phyloP scores from a whole-genome alignment of 2,797 vertebrate species.

The Strix occidentalis region DNA sequence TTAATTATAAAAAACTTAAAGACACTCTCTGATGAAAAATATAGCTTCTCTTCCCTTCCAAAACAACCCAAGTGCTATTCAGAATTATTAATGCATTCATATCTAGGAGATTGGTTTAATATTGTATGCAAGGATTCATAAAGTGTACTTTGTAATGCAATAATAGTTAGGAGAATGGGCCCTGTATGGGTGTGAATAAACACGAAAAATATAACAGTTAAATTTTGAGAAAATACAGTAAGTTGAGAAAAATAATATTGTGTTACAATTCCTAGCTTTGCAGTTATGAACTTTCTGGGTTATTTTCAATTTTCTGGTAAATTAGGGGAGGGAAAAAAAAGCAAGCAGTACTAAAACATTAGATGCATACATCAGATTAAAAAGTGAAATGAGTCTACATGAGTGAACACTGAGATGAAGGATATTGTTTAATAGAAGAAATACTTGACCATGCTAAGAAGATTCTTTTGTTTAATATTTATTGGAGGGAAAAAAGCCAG shows the following conservation, averaged over 20 bases:
- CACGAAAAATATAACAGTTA: not conserved
- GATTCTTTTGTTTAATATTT: conserved; percentile 61
- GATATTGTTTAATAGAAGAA: conserved; percentile 9
- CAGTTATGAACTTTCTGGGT: not conserved
- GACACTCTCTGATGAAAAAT: not conserved
- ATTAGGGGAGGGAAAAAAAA: not conserved
- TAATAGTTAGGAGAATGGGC: not conserved
- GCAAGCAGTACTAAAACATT: not conserved
- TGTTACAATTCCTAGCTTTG: not conserved
- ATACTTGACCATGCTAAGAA: conserved; percentile 30
- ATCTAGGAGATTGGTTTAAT: not conserved
- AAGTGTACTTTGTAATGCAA: not conserved
- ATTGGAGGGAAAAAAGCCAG: conserved; percentile 7
- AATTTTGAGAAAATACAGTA: not conserved
- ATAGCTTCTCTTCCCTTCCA: not conserved
- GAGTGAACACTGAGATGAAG: conserved; percentile 35
- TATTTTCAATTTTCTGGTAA: not conserved
- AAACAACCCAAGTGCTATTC: not conserved
- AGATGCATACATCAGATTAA: not conserved
- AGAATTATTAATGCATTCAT: not conserved
- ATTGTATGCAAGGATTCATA: not conserved
- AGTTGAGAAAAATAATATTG: not conserved
- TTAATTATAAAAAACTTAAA: not conserved
- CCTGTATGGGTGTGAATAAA: not conserved
- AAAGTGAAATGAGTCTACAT: not conserved